phyloP scores from a whole-genome alignment of 2,797 vertebrate species.

The Syngnathus rostellatus region DNA sequence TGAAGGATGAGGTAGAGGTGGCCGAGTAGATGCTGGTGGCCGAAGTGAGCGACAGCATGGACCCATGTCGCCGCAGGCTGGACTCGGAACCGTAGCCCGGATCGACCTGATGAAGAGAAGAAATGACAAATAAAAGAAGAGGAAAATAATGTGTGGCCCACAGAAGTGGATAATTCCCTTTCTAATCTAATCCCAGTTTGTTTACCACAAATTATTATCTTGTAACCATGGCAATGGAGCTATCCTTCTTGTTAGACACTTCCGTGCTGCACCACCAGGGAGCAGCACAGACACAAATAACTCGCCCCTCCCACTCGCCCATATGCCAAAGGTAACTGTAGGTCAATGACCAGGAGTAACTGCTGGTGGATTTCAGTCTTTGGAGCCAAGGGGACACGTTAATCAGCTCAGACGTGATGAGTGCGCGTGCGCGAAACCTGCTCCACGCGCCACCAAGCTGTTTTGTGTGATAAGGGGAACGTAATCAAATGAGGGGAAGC shows the following conservation, averaged over 20 bases:
- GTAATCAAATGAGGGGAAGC: not conserved
- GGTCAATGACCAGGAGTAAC: slow-evolving; percentile 53
- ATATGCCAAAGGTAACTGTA: slow-evolving; percentile 48
- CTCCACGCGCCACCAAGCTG: not conserved
- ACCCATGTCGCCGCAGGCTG: slow-evolving; percentile 88
- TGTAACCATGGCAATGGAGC: slow-evolving; percentile 15
- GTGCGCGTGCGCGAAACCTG: not conserved
- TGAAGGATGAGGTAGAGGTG: slow-evolving; percentile 94
- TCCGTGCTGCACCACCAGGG: slow-evolving; percentile 33
- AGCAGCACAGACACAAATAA: slow-evolving; percentile 12
- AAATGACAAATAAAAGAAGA: not conserved
- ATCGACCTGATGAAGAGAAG: slow-evolving; percentile 70
- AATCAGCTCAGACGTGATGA: slow-evolving; percentile 2
- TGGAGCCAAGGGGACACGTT: not conserved
- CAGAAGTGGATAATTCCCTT: too few relatives aligned
- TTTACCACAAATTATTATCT: not conserved
- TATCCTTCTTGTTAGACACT: slow-evolving; percentile 12
- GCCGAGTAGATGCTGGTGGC: slow-evolving; percentile 92
- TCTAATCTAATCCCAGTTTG: too few relatives aligned
- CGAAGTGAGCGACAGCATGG: slow-evolving; percentile 94
- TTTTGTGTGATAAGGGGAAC: not conserved
- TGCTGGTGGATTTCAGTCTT: not conserved
- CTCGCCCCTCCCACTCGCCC: too few relatives aligned
- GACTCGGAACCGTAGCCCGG: slow-evolving; percentile 95
- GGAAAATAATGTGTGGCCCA: too few relatives aligned